Conservation (phyloP, 53 echinoderm and acorn worm genomes). For the Paracentrotus lividus region DNA sequence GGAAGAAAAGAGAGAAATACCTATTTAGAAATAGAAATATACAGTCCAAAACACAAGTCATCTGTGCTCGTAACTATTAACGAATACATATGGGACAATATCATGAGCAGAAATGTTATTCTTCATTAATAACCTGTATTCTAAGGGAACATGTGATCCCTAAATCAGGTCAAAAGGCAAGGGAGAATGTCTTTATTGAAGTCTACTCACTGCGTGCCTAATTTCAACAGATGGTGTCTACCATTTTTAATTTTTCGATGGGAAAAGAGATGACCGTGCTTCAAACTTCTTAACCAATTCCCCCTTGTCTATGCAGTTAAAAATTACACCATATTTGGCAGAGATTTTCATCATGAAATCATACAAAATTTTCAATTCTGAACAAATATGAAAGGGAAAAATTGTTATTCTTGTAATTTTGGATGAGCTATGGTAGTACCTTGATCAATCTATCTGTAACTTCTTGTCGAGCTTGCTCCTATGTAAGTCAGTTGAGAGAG, state of each 20-base stretch:
- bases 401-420: background rate
- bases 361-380: no score
- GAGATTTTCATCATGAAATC: background rate
- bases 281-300: no score
- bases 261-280: no score
- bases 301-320: background rate
- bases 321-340: background rate
- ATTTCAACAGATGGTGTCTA: no score
- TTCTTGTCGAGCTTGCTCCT: conserved; percentile 70
- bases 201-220: no score
- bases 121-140: no score
- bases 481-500: conserved; percentile 8
- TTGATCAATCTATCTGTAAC: conserved; percentile 71
- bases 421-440: conserved; percentile 11
- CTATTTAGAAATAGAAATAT: background rate
- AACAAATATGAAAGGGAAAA: no score
- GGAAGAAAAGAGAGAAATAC: background rate
- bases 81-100: background rate
- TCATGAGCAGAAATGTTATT: no score
- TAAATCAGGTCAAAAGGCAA: no score
- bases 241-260: no score
- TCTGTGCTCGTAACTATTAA: background rate
- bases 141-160: no score
- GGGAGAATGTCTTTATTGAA: no score
- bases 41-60: background rate